These are phyloP conservation scores for Prietella phreatophila DNA, from an alignment of 2,113 vertebrate species.

Conservation along the genomic window DNA sequence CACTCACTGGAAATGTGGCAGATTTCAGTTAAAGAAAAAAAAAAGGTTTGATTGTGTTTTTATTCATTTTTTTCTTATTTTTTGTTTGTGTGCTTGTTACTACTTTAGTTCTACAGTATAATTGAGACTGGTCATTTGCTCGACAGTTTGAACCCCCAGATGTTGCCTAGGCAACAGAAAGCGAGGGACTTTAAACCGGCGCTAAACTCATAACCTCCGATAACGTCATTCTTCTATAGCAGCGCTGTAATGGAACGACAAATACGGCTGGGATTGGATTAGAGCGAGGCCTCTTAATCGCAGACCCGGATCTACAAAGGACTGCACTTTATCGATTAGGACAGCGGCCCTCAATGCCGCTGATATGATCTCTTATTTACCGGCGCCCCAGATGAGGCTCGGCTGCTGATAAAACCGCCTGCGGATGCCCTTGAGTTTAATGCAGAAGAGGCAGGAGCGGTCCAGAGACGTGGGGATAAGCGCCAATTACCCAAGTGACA, in stretches of 20 bases:
- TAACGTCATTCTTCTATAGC: conserved; percentile 63
- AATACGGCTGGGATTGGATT: conserved; percentile 68
- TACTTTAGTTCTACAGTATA: conserved; percentile 12
- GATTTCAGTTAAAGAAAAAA: background rate
- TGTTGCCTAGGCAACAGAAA: conserved; percentile 45
- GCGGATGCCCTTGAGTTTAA: conserved; percentile 68
- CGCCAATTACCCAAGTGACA: conserved; percentile 16
- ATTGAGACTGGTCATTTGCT: conserved; percentile 28
- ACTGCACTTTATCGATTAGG: conserved; percentile 76
- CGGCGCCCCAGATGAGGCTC: conserved; percentile 66
- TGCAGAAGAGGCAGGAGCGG: background rate
- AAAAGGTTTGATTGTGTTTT: background rate
- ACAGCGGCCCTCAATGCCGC: conserved; percentile 69
- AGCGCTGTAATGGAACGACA: conserved; percentile 63
- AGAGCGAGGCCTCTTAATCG: conserved; percentile 66
- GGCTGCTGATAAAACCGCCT: conserved; percentile 59
- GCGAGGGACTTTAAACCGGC: conserved; percentile 54
- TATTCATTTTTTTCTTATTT: background rate
- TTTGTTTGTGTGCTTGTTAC: background rate
- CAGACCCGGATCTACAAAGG: conserved; percentile 69
- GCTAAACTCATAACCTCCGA: conserved; percentile 64
- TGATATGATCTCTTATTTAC: conserved; percentile 79
- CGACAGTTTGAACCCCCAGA: background rate
- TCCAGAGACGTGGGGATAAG: conserved; percentile 28
- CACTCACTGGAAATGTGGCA: conserved; percentile 13